Evolutionary conservation across 2,888 invertebrate genomes (phyloP).

Genomic region (Caenorhabditis becei): DNA sequence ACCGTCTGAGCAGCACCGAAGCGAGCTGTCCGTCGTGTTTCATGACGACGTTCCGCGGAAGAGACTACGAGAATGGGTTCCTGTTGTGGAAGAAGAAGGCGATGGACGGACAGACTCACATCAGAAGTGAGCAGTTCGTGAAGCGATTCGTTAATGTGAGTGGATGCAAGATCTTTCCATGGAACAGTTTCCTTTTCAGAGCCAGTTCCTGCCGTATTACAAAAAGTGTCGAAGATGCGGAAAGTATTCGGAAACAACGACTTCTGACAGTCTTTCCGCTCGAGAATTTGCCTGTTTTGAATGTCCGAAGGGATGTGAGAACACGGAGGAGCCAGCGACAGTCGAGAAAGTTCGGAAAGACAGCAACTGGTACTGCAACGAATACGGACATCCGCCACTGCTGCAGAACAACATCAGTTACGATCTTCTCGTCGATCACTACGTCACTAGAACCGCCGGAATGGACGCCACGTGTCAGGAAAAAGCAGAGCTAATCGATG

Average conservation of each 20-base stretch:
- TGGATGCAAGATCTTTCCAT: no score
- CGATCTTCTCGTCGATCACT: conserved; percentile 36
- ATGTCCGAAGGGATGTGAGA: conserved; percentile 26
- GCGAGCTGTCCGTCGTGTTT: conserved; percentile 45
- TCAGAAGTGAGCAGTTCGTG: conserved; percentile 34
- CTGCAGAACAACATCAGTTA: conserved; percentile 50
- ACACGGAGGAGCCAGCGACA: conserved; percentile 4
- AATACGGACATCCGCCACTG: conserved; percentile 44
- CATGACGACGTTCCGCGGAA: conserved; percentile 37
- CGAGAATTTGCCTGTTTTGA: conserved; percentile 8
- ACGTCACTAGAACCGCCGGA: conserved; percentile 45
- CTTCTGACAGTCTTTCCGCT: conserved; percentile 12
- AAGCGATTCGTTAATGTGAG: conserved; percentile 58
- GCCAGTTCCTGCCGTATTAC: conserved; percentile 47
- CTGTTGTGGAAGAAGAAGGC: conserved; percentile 40
- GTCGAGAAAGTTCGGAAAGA: conserved; percentile 19
- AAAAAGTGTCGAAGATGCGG: conserved; percentile 37
- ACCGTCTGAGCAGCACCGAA: conserved; percentile 42
- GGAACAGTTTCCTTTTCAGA: no score
- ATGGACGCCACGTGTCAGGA: conserved; percentile 56
- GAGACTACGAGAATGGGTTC: conserved; percentile 33
- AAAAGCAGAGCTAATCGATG: conserved; percentile 33
- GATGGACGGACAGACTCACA: conserved; percentile 32
- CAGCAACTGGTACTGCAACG: conserved; percentile 32
- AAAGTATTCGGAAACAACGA: conserved; percentile 27